phyloP scores from a whole-genome alignment of 1,140 invertebrate genomes.

The Epicauta chinensis region DNA sequence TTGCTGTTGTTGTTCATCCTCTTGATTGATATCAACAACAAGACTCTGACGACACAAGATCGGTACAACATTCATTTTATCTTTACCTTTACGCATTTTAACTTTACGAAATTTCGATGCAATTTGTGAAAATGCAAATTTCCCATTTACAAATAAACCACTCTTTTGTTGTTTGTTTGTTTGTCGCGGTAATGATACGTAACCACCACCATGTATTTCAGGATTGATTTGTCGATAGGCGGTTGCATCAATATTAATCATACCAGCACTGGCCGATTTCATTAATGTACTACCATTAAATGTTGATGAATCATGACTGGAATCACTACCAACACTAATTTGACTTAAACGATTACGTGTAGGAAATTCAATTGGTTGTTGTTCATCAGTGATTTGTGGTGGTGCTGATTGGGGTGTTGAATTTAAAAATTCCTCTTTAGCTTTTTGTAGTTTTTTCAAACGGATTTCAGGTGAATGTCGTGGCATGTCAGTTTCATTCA shows the following conservation, averaged over 20 bases:
- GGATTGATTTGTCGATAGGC: slow-evolving; percentile 47
- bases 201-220: slow-evolving; percentile 35
- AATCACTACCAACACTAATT: slow-evolving; percentile 52
- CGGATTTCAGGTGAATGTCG: slow-evolving; percentile 22
- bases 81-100: slow-evolving; percentile 45
- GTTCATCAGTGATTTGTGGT: neutral
- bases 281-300: slow-evolving; percentile 42
- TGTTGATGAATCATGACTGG: slow-evolving; percentile 42
- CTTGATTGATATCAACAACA: slow-evolving; percentile 48
- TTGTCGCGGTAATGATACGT: slow-evolving; percentile 40
- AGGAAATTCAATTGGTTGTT: slow-evolving; percentile 25
- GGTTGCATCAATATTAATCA: slow-evolving; percentile 58
- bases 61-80: slow-evolving; percentile 52
- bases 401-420: slow-evolving; percentile 6
- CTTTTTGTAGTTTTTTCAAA: slow-evolving; percentile 48
- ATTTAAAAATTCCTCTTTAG: slow-evolving; percentile 56
- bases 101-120: slow-evolving; percentile 57
- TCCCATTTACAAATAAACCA: too few species aligned
- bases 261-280: slow-evolving; percentile 64
- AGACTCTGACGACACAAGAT: slow-evolving; percentile 61
- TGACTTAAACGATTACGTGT: slow-evolving; percentile 45
- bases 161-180: slow-evolving; percentile 37
- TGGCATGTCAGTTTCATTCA: neutral
- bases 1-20: neutral
- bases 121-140: slow-evolving; percentile 53